Conservation (phyloP, 2,113 vertebrate genomes). For the Lepidothrix coronata region DNA sequence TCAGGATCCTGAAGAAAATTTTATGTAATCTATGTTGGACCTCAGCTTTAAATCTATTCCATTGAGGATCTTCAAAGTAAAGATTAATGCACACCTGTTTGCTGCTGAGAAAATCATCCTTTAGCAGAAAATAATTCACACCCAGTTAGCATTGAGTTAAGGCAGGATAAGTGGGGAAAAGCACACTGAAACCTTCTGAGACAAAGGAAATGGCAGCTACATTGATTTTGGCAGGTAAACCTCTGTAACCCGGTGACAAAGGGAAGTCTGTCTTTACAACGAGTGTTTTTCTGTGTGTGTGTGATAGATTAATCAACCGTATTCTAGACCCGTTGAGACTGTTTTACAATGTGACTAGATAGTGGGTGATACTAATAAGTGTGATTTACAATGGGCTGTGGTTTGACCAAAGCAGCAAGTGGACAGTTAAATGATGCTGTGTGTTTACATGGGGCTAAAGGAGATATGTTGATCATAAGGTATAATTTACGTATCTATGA, state of each 20-base stretch:
- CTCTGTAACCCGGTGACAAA: neutral
- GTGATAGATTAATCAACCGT: neutral
- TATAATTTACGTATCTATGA: neutral
- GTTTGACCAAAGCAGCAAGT: neutral
- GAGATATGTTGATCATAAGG: neutral
- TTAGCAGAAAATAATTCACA: neutral
- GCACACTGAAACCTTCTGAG: neutral
- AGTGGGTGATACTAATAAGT: neutral
- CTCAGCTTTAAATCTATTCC: neutral
- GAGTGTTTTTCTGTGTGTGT: neutral
- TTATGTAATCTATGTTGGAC: neutral
- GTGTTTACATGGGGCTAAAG: neutral
- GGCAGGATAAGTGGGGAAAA: neutral
- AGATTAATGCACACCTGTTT: neutral
- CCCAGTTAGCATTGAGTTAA: neutral
- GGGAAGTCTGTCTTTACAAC: neutral
- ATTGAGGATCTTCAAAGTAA: neutral
- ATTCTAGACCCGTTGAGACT: neutral
- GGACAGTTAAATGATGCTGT: neutral
- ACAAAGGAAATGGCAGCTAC: neutral
- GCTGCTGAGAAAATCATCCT: neutral
- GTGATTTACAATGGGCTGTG: neutral
- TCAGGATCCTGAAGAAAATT: neutral
- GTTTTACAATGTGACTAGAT: neutral
- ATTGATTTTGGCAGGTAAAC: neutral